Evolutionary conservation across 2,113 vertebrate genomes (phyloP).

Genomic region (Alligator mississippiensis): DNA sequence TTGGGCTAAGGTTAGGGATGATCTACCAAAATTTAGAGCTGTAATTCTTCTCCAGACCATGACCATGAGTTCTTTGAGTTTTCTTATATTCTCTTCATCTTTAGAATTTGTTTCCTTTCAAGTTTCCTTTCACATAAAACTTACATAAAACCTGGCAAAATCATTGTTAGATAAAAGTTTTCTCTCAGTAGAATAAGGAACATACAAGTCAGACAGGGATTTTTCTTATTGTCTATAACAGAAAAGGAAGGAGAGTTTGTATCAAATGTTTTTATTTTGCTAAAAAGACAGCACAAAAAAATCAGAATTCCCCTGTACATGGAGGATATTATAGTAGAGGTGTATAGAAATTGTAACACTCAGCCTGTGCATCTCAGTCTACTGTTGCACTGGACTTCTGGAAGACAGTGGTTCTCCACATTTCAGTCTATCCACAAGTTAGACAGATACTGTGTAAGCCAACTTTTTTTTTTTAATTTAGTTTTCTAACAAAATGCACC

Average conservation of each 20-base stretch:
- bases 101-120: not conserved
- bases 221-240: not conserved
- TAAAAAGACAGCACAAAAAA: not conserved
- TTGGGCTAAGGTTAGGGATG: slow-evolving; percentile 11
- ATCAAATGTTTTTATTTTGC: not conserved
- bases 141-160: not conserved
- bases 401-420: not conserved
- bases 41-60: not conserved
- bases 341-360: not conserved
- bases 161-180: not conserved
- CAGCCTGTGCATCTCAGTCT: not conserved
- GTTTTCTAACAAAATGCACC: not conserved
- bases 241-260: no score
- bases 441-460: not conserved
- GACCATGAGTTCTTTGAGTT: not conserved
- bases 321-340: not conserved
- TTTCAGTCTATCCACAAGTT: not conserved
- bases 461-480: not conserved
- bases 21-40: not conserved
- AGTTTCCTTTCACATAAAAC: not conserved
- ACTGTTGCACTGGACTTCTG: not conserved
- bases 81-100: not conserved
- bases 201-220: not conserved
- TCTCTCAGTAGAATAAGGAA: not conserved
- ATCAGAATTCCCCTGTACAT: not conserved